Percentiles rank a stretch among this genome's conserved stretches.
Evolutionary conservation across 2,888 invertebrate species (phyloP).

Genomic region (Lasioglossum morio): DNA sequence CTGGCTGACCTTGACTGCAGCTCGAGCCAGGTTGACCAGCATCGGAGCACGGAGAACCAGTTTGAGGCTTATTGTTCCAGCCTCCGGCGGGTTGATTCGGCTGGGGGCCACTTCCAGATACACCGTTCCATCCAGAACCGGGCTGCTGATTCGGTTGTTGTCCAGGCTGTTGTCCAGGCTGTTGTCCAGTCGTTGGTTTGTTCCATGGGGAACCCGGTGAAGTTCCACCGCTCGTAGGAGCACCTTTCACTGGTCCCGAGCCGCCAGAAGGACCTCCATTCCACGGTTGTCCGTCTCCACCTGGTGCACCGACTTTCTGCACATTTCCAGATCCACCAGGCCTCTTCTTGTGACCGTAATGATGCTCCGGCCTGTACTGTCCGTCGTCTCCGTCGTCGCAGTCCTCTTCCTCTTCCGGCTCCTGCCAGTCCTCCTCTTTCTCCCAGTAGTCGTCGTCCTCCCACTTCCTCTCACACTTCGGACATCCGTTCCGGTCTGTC

Average conservation of each 20-base stretch:
- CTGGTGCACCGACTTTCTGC: slow-evolving; percentile 43
- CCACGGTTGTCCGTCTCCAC: background rate
- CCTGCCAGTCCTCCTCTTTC: slow-evolving; percentile 44
- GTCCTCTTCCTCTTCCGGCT: slow-evolving; percentile 44
- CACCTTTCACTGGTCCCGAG: background rate
- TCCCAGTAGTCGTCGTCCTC: slow-evolving; percentile 67
- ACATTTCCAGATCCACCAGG: slow-evolving; percentile 10
- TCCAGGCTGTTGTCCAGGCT: background rate
- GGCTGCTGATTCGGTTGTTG: slow-evolving; percentile 3
- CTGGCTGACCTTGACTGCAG: slow-evolving; percentile 44
- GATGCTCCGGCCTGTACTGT: slow-evolving; percentile 50
- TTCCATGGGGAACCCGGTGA: background rate
- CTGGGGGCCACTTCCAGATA: background rate
- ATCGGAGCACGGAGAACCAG: slow-evolving; percentile 43
- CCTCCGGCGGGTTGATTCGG: background rate
- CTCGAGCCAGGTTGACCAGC: background rate
- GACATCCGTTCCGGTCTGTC: slow-evolving; percentile 38
- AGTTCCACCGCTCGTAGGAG: background rate
- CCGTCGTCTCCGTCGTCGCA: slow-evolving; percentile 62
- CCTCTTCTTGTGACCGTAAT: slow-evolving; percentile 18
- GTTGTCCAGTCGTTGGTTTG: background rate
- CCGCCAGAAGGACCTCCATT: background rate
- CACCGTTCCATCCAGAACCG: slow-evolving; percentile 6
- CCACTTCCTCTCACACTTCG: slow-evolving; percentile 60
- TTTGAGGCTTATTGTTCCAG: slow-evolving; percentile 31